A percentile compares a stretch with the other conserved stretches of the same genome.
Conservation (phyloP, 1,140 invertebrate genomes). For the Melanaphis sacchari region DNA sequence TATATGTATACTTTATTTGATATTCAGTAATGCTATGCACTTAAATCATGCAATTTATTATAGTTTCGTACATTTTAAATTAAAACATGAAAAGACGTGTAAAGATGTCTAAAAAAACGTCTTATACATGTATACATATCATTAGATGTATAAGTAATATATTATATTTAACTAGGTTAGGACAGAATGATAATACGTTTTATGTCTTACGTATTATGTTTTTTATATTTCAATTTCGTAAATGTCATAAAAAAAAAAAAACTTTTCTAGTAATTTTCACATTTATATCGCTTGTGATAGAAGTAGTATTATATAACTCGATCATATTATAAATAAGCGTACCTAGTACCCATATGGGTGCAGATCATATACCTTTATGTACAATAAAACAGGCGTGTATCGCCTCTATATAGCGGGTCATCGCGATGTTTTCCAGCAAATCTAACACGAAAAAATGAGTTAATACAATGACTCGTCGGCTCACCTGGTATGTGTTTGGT, state of each 20-base stretch:
- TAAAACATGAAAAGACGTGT: slow-evolving; percentile 3
- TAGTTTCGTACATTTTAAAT: slow-evolving; percentile 9
- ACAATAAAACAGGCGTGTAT: not conserved
- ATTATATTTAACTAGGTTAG: not conserved
- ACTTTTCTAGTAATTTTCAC: not conserved
- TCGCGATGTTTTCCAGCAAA: not conserved
- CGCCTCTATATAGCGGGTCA: not conserved
- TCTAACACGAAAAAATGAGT: not conserved
- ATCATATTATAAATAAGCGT: not conserved
- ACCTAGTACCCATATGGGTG: too few relatives aligned
- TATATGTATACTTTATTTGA: not conserved
- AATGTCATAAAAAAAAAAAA: not conserved
- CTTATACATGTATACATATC: not conserved
- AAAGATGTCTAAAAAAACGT: not conserved
- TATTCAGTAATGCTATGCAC: not conserved
- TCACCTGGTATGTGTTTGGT: not conserved
- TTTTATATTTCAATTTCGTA: slow-evolving; percentile 11
- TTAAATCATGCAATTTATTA: not conserved
- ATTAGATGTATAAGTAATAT: not conserved
- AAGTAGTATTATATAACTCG: not conserved
- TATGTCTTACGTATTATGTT: slow-evolving; percentile 14
- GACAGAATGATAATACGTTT: not conserved
- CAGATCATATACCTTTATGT: not conserved
- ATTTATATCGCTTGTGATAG: not conserved
- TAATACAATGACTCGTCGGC: not conserved